Evolutionary conservation across 2,113 vertebrate species (phyloP).

Genomic region (Coracopsis vasa): DNA sequence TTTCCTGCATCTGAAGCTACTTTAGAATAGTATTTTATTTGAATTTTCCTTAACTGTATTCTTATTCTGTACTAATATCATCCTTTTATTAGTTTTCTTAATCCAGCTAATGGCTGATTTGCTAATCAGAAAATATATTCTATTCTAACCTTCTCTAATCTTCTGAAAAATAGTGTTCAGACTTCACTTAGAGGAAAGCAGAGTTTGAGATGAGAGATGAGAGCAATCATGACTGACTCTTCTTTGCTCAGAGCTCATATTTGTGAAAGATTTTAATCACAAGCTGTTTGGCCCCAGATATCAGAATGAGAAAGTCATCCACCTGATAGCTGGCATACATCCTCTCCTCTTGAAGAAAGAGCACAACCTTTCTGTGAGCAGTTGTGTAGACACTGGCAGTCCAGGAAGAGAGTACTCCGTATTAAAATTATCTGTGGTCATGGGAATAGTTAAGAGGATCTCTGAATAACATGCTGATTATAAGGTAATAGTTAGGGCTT

Average conservation of each 20-base stretch:
- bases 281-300: background rate
- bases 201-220: background rate
- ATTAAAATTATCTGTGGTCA: background rate
- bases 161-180: background rate
- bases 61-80: background rate
- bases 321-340: background rate
- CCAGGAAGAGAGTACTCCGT: background rate
- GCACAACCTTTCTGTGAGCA: background rate
- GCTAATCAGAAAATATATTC: background rate
- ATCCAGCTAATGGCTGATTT: background rate
- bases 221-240: background rate
- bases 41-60: background rate
- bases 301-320: background rate
- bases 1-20: background rate
- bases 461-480: background rate
- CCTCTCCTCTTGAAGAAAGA: background rate
- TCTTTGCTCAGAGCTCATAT: background rate
- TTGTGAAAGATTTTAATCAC: background rate
- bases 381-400: background rate
- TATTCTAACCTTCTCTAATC: background rate
- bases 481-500: background rate
- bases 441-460: background rate
- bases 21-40: background rate
- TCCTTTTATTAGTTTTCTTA: background rate
- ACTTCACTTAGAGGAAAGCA: background rate